Conservation (phyloP, 2,888 invertebrate species). For the Nemotelus nigrinus region DNA sequence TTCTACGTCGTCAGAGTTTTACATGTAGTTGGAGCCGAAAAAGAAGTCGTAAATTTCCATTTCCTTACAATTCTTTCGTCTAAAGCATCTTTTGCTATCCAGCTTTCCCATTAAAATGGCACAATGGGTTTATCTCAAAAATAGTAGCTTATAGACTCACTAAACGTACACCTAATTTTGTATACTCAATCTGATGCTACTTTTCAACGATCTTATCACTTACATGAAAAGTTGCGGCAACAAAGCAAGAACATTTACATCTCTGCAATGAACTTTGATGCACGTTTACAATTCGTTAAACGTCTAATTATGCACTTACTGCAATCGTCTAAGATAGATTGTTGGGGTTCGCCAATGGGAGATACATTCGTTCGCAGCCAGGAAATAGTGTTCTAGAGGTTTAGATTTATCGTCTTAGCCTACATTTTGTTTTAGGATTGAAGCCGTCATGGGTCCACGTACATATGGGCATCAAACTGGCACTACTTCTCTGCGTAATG, state of each 20-base stretch:
- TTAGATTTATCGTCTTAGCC: slow-evolving; percentile 40
- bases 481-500: not conserved
- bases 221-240: slow-evolving; percentile 31
- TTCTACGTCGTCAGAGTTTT: no score
- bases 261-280: not conserved
- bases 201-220: slow-evolving; percentile 18
- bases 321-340: slow-evolving; percentile 22
- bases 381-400: slow-evolving; percentile 31
- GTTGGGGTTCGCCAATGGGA: not conserved
- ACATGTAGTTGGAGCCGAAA: no score
- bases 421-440: slow-evolving; percentile 9
- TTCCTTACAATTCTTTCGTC: no score
- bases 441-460: not conserved
- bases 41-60: no score
- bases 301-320: slow-evolving; percentile 37
- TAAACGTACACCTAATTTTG: not conserved
- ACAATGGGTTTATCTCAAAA: no score
- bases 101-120: no score
- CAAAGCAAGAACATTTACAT: slow-evolving; percentile 6
- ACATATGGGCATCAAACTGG: slow-evolving; percentile 7
- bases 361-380: slow-evolving; percentile 22
- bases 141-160: no score
- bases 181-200: slow-evolving; percentile 36
- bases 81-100: no score
- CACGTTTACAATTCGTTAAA: slow-evolving; percentile 35